Percentiles rank a stretch among this genome's conserved stretches.
Conservation (phyloP, 2,113 vertebrate genomes). For the Tursiops truncatus region DNA sequence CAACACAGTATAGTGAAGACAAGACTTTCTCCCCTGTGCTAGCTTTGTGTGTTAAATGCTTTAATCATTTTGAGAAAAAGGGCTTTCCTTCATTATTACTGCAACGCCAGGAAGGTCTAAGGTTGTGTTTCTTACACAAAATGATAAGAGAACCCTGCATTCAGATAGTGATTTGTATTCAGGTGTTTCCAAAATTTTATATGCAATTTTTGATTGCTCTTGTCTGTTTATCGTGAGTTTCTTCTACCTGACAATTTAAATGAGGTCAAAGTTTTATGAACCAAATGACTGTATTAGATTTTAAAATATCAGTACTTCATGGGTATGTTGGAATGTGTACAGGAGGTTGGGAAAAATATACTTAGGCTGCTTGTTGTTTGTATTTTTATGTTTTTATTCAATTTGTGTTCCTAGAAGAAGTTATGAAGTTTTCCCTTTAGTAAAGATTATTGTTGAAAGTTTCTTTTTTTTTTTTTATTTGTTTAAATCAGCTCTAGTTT, state of each 20-base stretch:
- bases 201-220: neutral
- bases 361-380: neutral
- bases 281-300: neutral
- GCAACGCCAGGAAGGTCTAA: constrained; percentile 53
- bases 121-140: constrained; percentile 52
- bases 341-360: neutral
- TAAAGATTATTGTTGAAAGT: neutral
- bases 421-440: neutral
- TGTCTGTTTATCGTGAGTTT: constrained; percentile 40
- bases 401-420: neutral
- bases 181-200: constrained; percentile 25
- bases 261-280: constrained; percentile 57
- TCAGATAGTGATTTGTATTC: constrained; percentile 60
- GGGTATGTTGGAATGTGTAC: neutral
- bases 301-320: neutral
- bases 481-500: constrained; percentile 7
- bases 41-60: constrained; percentile 67
- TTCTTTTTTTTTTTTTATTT: neutral
- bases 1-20: constrained; percentile 67
- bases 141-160: constrained; percentile 50
- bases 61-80: constrained; percentile 66
- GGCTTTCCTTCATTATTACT: constrained; percentile 50
- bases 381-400: neutral
- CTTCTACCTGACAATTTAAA: constrained; percentile 56
- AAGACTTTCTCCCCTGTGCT: constrained; percentile 61